Percentiles rank a stretch among this genome's conserved stretches.
These are phyloP conservation scores for Macrophya annulata DNA, from an alignment of 2,888 invertebrate genomes.

Conservation along the genomic window DNA sequence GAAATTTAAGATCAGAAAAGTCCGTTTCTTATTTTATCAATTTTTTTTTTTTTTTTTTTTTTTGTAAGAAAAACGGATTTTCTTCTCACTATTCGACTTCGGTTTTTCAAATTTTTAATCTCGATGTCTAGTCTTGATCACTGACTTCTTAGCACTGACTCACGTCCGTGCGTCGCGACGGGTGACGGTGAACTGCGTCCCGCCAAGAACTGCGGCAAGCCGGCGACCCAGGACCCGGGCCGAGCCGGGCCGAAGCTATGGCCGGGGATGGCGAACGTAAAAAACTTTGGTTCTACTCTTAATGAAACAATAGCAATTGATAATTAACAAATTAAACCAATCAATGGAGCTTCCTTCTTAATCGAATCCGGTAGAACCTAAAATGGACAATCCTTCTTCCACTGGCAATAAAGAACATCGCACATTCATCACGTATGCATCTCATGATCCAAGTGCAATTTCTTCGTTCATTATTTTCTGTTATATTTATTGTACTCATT, in stretches of 20 bases:
- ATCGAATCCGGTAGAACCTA: background rate
- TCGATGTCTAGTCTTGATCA: background rate
- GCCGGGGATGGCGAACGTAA: conserved; percentile 22
- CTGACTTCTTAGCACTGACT: conserved; percentile 20
- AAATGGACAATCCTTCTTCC: background rate
- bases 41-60: background rate
- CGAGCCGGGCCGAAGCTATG: conserved; percentile 53
- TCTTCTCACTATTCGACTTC: background rate
- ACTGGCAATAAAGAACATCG: background rate
- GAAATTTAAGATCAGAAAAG: background rate
- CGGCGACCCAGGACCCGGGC: conserved; percentile 53
- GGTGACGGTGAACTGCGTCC: conserved; percentile 53
- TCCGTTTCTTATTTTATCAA: background rate
- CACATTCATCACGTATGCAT: background rate
- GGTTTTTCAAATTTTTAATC: background rate
- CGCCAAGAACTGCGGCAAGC: conserved; percentile 52
- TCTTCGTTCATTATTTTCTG: background rate
- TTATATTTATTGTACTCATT: background rate
- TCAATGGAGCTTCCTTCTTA: background rate
- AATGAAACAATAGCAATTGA: conserved; percentile 29
- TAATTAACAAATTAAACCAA: background rate
- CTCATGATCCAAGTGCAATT: background rate
- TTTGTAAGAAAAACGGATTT: background rate
- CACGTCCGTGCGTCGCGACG: conserved; percentile 41
- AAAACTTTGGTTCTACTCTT: conserved; percentile 20